Evolutionary conservation across 2,113 vertebrate genomes (phyloP).

Genomic region (Recurvirostra avosetta): DNA sequence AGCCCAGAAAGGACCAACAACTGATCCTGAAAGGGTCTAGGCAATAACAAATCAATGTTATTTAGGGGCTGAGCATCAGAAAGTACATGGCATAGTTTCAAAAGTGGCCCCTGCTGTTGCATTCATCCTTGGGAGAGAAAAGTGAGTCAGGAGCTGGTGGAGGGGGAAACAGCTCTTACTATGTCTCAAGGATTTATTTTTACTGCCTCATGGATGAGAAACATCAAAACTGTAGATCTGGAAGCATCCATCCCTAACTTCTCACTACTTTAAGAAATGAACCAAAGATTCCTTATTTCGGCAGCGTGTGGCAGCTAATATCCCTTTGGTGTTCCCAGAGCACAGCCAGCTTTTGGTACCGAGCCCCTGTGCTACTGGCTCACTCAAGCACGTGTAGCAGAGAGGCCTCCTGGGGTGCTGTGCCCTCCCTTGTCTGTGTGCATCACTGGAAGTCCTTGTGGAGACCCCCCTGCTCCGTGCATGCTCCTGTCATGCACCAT

Average conservation of each 20-base stretch:
- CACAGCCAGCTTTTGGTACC: background rate
- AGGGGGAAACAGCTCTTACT: background rate
- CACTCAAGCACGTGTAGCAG: background rate
- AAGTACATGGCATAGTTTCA: background rate
- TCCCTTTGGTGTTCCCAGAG: background rate
- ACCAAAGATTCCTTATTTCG: background rate
- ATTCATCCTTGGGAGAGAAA: background rate
- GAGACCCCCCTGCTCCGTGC: accelerated
- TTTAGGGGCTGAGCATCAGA: background rate
- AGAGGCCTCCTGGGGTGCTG: background rate
- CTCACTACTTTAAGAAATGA: background rate
- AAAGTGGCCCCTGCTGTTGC: background rate
- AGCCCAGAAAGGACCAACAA: background rate
- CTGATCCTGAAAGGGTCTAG: background rate
- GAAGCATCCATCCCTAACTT: background rate
- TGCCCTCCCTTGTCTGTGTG: background rate
- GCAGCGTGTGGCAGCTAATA: background rate
- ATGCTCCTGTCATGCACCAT: background rate
- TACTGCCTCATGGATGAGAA: background rate
- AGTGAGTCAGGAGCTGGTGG: background rate
- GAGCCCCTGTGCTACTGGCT: background rate
- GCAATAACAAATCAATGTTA: background rate
- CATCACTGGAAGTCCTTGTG: background rate
- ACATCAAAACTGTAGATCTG: background rate
- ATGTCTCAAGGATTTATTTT: background rate